Conservation (phyloP, 2,797 vertebrate species). For the Pseudopleuronectes americanus region DNA sequence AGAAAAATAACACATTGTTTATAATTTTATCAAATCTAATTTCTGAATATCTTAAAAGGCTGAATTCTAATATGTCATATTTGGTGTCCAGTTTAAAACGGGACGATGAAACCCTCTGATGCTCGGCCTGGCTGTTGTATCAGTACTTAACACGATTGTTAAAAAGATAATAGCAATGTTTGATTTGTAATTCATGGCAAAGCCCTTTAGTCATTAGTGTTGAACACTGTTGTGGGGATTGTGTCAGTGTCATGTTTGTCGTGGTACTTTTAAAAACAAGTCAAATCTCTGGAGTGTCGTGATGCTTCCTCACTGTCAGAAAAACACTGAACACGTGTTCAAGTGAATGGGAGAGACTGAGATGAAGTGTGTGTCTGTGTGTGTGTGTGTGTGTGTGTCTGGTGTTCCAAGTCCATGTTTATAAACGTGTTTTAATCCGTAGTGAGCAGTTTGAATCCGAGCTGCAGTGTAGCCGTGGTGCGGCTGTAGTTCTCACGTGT, state of each 20-base stretch:
- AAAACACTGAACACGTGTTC: constrained; percentile 29
- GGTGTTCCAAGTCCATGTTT: constrained; percentile 15
- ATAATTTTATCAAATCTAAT: too few relatives aligned
- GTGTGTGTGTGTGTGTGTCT: constrained; percentile 10
- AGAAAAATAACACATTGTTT: too few relatives aligned
- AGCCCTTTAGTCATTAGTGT: too few relatives aligned
- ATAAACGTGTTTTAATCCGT: not conserved
- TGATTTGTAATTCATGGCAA: too few relatives aligned
- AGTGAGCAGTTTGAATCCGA: not conserved
- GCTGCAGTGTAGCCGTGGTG: not conserved
- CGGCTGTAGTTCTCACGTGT: constrained; percentile 1
- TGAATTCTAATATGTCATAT: too few relatives aligned
- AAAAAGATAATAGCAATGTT: too few relatives aligned
- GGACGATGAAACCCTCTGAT: too few relatives aligned
- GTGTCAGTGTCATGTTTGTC: constrained; percentile 28
- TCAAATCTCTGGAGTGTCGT: constrained; percentile 18
- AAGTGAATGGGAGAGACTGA: constrained; percentile 5
- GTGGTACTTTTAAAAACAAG: constrained; percentile 36
- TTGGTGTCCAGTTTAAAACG: too few relatives aligned
- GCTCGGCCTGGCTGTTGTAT: too few relatives aligned
- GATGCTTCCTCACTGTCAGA: constrained; percentile 55
- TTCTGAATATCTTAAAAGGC: too few relatives aligned
- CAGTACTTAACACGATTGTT: too few relatives aligned
- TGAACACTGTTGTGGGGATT: constrained; percentile 18
- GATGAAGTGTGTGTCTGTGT: not conserved